Evolutionary conservation across 2,888 invertebrate species (phyloP), one percentile per base, ranked within the genome.

Genomic region (Tortrix viridana): DNA sequence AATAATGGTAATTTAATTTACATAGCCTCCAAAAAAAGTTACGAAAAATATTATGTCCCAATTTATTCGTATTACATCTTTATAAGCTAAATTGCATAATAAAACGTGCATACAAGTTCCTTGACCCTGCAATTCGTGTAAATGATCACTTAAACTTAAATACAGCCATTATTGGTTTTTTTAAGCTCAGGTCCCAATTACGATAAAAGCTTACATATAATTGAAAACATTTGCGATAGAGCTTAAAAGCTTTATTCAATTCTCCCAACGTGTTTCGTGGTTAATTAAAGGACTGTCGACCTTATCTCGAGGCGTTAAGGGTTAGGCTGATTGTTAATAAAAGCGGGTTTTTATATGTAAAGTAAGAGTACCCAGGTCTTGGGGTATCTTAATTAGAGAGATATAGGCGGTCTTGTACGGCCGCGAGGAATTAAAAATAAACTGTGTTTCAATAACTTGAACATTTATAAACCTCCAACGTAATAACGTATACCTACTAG

Each of bases 381-480:
- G 44, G 62, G 72, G 75, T 79, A 80, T 81, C 81, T 82, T 82
- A 82, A 82, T 82, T 81, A 81, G 77, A 68, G 68, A 71, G 76
- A 80, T 80, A 79, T 75, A 69, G 68, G 66, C 55, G 37, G 41
- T 53, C 60, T 52, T 60, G 66, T 68, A 66, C 66, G 67, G 63
- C 62, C 59, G 46, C 47, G 61, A 56, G 61, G 32, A 32, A 32
- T 65, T 61, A 43, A 55, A 23, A 48, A n/a, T 48, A 9, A 55
- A 44, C 23, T 48, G 12, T 0, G 26, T 12, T 32, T 32, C 12
- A 32, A 12, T 12, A 32, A 32, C 32, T 12, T 12, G 4, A 22
- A 12, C 32, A 12, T 32, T 12, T 32, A 12, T 3, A 12, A 32
- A 32, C 32, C 12, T 32, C 1, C 32, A 12, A 7, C 3, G 32